Base-by-base conservation (phyloP, 64 coral and sea anemone species). In the Montipora sp. region DNA sequence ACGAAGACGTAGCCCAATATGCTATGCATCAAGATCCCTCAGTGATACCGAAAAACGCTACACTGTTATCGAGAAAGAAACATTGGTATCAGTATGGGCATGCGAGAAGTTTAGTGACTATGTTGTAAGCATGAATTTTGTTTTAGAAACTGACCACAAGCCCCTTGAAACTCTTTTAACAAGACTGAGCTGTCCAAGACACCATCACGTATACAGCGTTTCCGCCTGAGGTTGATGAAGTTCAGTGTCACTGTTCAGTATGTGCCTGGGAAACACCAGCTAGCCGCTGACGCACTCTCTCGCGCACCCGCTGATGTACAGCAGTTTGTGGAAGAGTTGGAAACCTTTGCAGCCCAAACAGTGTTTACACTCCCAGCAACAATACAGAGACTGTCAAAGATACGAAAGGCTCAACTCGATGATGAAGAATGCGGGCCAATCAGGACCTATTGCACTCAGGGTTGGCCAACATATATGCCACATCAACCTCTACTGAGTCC, bases 401-500 rank as follows among this genome's bases (percentile, higher is more conserved):
- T 93, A 23, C 60, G 57, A 61, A 72, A 76, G 51, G 93, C 87
- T 15, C 87, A 89, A 89, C 80, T 83, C 15, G 47, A 5, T 5
- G 74, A 90, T 75, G 87, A 85, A 84, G 79, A 77, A 90, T 94
- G 93, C 51, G 15, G 20, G 5, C 79, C 73, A 67, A 81, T 94
- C 15, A 94, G 80, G 24, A 66, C 15, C 16, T 90, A 84, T 36
- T 90, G 87, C 58, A 27, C 4, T 65, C 69, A 87, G 15, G 83
- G 91, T 2, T 87, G 83, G 91, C 84, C 83, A 73, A n/a, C 75
- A 1, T 93, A 93, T 55, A 88, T 88, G 58, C 83, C 91, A 46
- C 57, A 93, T 44, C 55, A 63, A 8, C 91, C 74, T 9, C 20
- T 67, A 47, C 82, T 88, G 1, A 18, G 75, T 7, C 79, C 79